phyloP scores from a whole-genome alignment of 2,888 invertebrate genomes.

The Leucania comma region DNA sequence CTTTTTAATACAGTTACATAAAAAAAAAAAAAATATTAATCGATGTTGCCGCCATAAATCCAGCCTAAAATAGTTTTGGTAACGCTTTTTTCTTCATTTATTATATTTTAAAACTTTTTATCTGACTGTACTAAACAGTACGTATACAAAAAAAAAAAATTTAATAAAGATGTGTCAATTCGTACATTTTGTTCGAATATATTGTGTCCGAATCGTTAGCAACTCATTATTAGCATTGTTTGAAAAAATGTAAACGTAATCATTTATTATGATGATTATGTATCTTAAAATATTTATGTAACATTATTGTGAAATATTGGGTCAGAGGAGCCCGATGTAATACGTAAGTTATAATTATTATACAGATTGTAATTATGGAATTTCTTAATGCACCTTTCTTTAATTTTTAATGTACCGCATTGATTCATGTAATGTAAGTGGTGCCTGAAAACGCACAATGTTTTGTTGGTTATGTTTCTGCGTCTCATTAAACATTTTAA shows the following conservation, averaged over 20 bases:
- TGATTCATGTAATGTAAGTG: slow-evolving; percentile 4
- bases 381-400: slow-evolving; percentile 30
- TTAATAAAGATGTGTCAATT: too few species aligned
- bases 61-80: too few species aligned
- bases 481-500: slow-evolving; percentile 23
- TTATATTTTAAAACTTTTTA: too few species aligned
- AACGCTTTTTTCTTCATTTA: too few species aligned
- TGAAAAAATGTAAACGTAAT: background rate
- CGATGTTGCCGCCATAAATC: too few species aligned
- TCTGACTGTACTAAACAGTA: too few species aligned
- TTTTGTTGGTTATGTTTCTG: slow-evolving; percentile 33
- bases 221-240: background rate
- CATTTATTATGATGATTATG: slow-evolving; percentile 4
- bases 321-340: background rate
- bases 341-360: slow-evolving; percentile 21
- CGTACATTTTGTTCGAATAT: too few species aligned
- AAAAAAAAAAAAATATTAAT: too few species aligned
- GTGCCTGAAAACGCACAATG: slow-evolving; percentile 49
- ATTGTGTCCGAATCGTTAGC: too few species aligned
- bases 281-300: slow-evolving; percentile 22
- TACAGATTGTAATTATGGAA: slow-evolving; percentile 19
- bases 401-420: background rate
- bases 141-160: slow-evolving; percentile 1
- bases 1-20: too few species aligned
- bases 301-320: slow-evolving; percentile 1